These are phyloP conservation scores for Hycleus phaleratus DNA, from an alignment of 1,140 invertebrate genomes.

Conservation along the genomic window DNA sequence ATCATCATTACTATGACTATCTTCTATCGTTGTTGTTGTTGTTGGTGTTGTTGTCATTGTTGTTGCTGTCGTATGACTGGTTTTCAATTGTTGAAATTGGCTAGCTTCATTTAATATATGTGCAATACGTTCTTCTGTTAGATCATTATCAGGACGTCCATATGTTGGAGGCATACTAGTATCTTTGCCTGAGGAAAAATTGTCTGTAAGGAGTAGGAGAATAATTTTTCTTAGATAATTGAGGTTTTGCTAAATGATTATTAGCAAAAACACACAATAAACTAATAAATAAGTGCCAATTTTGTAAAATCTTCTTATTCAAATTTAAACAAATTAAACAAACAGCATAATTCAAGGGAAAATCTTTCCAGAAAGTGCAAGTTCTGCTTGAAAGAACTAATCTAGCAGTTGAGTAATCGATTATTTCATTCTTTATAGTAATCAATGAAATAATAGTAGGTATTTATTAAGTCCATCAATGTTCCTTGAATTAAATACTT, in stretches of 20 bases:
- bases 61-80: constrained; percentile 19
- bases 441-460: too few relatives aligned
- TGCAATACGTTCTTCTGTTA: constrained; percentile 86
- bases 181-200: constrained; percentile 67
- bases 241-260: constrained; percentile 9
- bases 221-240: constrained; percentile 5
- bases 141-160: constrained; percentile 68
- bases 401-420: too few relatives aligned
- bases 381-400: too few relatives aligned
- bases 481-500: too few relatives aligned
- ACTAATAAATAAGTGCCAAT: not conserved
- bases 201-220: constrained; percentile 33
- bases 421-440: too few relatives aligned
- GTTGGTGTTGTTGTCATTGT: constrained; percentile 12
- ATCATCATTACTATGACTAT: constrained; percentile 65
- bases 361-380: too few relatives aligned
- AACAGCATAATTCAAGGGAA: too few relatives aligned
- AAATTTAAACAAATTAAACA: too few relatives aligned
- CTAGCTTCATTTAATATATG: constrained; percentile 90
- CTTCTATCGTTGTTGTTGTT: constrained; percentile 49
- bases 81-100: constrained; percentile 50
- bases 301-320: too few relatives aligned
- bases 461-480: too few relatives aligned
- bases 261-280: constrained; percentile 11
- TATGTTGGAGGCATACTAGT: constrained; percentile 62